phyloP scores from a whole-genome alignment of 1,140 invertebrate species.

The Trachymyrmex septentrionalis region DNA sequence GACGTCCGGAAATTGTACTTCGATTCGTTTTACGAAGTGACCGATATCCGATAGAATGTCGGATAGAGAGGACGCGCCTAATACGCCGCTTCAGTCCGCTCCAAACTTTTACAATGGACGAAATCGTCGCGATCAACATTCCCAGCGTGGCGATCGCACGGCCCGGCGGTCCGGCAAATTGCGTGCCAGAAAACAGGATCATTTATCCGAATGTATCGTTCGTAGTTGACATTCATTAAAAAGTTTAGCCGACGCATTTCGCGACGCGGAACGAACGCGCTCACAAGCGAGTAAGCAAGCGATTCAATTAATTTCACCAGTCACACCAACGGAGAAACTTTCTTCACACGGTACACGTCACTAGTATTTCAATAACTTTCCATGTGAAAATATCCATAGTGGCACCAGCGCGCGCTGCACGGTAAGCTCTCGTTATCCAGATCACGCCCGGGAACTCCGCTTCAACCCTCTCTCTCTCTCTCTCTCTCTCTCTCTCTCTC shows the following conservation, averaged over 20 bases:
- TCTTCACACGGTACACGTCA: conserved; percentile 44
- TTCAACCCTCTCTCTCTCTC: not conserved
- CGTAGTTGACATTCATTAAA: conserved; percentile 59
- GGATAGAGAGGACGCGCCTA: conserved; percentile 26
- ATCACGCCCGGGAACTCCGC: conserved; percentile 24
- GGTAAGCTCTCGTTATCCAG: conserved; percentile 48
- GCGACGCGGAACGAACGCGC: conserved; percentile 1
- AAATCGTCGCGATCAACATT: conserved; percentile 55
- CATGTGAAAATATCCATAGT: conserved; percentile 44
- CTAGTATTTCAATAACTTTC: conserved; percentile 60
- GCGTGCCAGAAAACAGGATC: conserved; percentile 34
- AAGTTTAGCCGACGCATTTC: conserved; percentile 41
- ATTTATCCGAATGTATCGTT: conserved; percentile 58
- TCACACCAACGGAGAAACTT: conserved; percentile 34
- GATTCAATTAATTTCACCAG: conserved; percentile 59
- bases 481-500: too few species aligned
- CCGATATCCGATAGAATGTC: conserved; percentile 53
- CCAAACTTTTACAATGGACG: conserved; percentile 48
- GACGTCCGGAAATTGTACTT: conserved; percentile 82
- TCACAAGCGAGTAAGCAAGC: not conserved
- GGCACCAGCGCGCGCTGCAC: conserved; percentile 28
- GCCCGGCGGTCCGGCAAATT: conserved; percentile 41
- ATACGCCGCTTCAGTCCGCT: conserved; percentile 7
- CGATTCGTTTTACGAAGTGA: conserved; percentile 80
- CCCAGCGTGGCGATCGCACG: conserved; percentile 9